phyloP scores from a whole-genome alignment of 2,888 invertebrate genomes.

The Drosophila kambysellisi region DNA sequence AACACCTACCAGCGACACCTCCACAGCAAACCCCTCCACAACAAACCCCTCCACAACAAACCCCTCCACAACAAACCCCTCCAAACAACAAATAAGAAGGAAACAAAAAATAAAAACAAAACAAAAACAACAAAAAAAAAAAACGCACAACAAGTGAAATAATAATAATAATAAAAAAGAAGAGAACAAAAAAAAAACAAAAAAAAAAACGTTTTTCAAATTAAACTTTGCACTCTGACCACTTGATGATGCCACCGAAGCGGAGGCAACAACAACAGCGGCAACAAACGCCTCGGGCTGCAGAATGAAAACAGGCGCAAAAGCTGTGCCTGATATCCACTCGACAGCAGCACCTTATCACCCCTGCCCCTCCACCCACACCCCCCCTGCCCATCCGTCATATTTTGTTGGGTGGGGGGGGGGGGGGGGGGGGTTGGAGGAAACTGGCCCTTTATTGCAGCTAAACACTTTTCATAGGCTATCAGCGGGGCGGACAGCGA shows the following conservation, averaged over 20 bases:
- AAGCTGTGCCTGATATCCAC: conserved; percentile 62
- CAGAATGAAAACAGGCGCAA: conserved; percentile 55
- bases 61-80: conserved; percentile 59
- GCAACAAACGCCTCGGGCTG: conserved; percentile 46
- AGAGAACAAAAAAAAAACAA: conserved; percentile 38
- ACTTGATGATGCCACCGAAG: conserved; percentile 72
- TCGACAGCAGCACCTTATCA: conserved; percentile 27
- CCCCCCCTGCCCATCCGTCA: not conserved
- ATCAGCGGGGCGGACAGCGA: conserved; percentile 58
- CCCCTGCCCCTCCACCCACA: too few relatives aligned
- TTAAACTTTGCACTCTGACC: conserved; percentile 78
- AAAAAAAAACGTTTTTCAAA: conserved; percentile 74
- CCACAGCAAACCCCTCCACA: conserved; percentile 65
- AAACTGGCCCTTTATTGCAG: conserved; percentile 70
- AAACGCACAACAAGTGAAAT: conserved; percentile 25
- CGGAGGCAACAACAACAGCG: conserved; percentile 28
- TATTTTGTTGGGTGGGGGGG: not conserved
- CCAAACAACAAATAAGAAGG: conserved; percentile 34
- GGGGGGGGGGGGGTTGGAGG: not conserved
- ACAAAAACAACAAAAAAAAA: conserved; percentile 15
- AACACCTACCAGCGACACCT: conserved; percentile 72
- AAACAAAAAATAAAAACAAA: conserved; percentile 41
- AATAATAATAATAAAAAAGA: conserved; percentile 40
- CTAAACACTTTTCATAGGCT: conserved; percentile 80
- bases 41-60: conserved; percentile 34